Base-by-base conservation (phyloP, 92 coral and sea anemone species). In the Diadumene lineata region DNA sequence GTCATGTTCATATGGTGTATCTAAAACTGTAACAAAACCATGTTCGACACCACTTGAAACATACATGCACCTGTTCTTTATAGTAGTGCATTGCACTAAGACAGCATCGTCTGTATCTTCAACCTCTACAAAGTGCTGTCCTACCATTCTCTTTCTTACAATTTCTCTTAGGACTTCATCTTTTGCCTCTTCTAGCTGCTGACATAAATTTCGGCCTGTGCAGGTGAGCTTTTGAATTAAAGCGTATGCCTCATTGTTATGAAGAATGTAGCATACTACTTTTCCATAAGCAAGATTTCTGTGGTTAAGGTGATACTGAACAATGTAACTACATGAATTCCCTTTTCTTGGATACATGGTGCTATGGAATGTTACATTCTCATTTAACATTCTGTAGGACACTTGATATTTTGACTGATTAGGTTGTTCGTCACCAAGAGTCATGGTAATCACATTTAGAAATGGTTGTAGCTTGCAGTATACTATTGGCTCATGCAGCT, bases 1-100 rank as follows among this genome's bases (percentile, higher is more conserved):
- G 53, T 74, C 82, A 75, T 85, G 85, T 30, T 85, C 85, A 85
- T 72, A 80, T 51, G 75, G 46, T 67, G 81, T 79, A 61, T 85
- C 89, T 6, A 85, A 68, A 7, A 74, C 60, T 4, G 89, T 74
- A 6, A 80, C n/a, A 38, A 73, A 85, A 34, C 81, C 78, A 46
- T 75, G 66, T 6, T 76, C 79, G 51, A 46, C 78, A 10, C 32
- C 34, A 44, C 44, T 38, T 72, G 51, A 27, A 9, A 73, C 6
- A 75, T 53, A 56, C 62, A 56, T 8, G 24, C 85, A 80, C 43
- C 85, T 60, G 60, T 85, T 85, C 21, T n/a, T 29, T 1, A 85
- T 69, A 1, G 2, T 25, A 1, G 13, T 31, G 56, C 81, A 81
- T 19, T 60, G 43, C 11, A 80, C 56, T 8, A 80, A 28, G 21